phyloP scores from a whole-genome alignment of 1,140 invertebrate genomes.

The Metopolophium dirhodum region DNA sequence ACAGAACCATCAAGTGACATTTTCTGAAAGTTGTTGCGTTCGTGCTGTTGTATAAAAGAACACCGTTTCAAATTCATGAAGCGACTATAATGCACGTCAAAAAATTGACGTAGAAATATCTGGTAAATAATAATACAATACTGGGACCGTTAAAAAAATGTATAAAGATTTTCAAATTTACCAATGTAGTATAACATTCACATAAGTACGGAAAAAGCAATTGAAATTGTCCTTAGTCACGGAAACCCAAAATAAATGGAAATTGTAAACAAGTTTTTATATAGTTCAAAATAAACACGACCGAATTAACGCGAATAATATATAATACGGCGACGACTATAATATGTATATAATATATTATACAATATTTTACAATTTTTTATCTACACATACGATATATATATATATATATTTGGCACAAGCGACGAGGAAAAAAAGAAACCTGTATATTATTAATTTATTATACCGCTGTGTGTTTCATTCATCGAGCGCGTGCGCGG shows the following conservation, averaged over 20 bases:
- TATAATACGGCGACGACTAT: not conserved
- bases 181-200: not conserved
- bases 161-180: not conserved
- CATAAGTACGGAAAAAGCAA: not conserved
- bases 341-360: not conserved
- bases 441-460: conserved; percentile 20
- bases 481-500: not conserved
- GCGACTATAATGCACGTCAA: too few species aligned
- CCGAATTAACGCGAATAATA: not conserved
- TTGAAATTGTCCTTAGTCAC: not conserved
- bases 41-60: not conserved
- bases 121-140: too few species aligned
- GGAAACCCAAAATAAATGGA: not conserved
- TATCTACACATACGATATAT: not conserved
- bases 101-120: not conserved
- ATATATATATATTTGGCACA: conserved; percentile 1
- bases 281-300: not conserved
- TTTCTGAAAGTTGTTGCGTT: not conserved
- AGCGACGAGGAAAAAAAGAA: not conserved
- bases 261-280: not conserved
- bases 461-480: not conserved
- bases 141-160: not conserved
- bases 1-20: not conserved
- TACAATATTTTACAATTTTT: not conserved
- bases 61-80: too few species aligned